Base-by-base conservation (phyloP, 2,113 vertebrate genomes). In the Callionymus lyra region DNA sequence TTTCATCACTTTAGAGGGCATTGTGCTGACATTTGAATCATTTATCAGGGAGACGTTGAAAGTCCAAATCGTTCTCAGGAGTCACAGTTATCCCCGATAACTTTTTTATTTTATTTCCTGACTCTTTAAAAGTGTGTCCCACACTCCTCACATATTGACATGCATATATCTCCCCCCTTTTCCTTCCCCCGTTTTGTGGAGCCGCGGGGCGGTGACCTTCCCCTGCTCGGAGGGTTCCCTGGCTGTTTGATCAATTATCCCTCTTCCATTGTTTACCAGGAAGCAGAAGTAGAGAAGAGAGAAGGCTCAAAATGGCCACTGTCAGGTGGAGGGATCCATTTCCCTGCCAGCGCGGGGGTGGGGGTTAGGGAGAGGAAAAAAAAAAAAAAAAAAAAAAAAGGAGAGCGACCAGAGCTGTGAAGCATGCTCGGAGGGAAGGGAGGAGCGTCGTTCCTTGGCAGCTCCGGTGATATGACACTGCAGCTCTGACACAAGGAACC, bases 171-270 rank as follows among this genome's bases (percentile, higher is more conserved):
- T 11, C 13, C 34, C 38, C 16, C 15, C 16, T 27, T 34, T 16
- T 6, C 60, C 48, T 19, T 53, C 44, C 50, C 37, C 68, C 39
- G 50, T 66, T 63, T 59, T 70, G 70, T 50, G 38, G 50, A 68
- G 62, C 59, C 48, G 59, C 72, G 69, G 51, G 77, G 75, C 69
- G 44, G 67, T 82, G 80, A 82, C 80, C 80, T 91, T 93, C 85
- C 74, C 72, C 70, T 65, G 68, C 82, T 86, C 59, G 38, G 65
- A 77, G 79, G 68, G 76, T 85, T 85, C 76, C 86, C 75, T 77
- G 81, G 56, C 82, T 80, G 68, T 79, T 82, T 86, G 85, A 87
- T 89, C 88, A 91, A 89, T 87, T 86, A 81, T 85, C 79, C 63
- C 82, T 72, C 61, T 76, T 65, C 84, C 86, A 81, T 86, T 89